Evolutionary conservation across 2,113 vertebrate genomes (phyloP).

Genomic region (Gavialis gangeticus): DNA sequence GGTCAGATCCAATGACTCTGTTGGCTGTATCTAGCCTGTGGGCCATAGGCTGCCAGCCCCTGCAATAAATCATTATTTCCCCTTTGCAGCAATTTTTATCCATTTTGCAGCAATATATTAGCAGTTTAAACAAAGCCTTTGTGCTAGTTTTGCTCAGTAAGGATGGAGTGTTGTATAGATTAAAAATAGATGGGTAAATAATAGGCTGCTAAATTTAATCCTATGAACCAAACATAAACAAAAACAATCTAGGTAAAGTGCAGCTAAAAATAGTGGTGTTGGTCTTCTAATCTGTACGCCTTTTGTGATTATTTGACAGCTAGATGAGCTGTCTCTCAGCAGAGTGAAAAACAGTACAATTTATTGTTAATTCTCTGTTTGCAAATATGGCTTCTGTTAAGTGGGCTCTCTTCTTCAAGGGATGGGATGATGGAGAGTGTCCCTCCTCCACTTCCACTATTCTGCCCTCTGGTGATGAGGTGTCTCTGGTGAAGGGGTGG

Average conservation of each 20-base stretch:
- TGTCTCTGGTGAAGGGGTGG: too few species aligned
- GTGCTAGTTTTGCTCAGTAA: neutral
- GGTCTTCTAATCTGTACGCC: neutral
- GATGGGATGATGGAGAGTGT: too few species aligned
- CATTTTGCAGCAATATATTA: constrained; percentile 1
- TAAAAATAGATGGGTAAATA: neutral
- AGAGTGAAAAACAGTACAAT: too few species aligned
- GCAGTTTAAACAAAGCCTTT: neutral
- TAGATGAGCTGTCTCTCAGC: neutral
- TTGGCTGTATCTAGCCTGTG: too few species aligned
- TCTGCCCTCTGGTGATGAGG: too few species aligned
- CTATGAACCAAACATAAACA: neutral
- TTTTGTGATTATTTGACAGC: neutral
- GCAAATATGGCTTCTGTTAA: too few species aligned
- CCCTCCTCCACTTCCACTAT: too few species aligned
- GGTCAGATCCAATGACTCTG: too few species aligned
- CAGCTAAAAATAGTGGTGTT: neutral
- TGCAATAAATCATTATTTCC: neutral
- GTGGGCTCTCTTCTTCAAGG: too few species aligned
- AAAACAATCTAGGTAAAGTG: neutral
- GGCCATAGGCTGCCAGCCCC: too few species aligned
- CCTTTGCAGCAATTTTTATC: neutral
- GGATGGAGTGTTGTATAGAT: neutral
- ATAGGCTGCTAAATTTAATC: neutral
- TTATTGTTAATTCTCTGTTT: too few species aligned